Conservation (phyloP, 2,113 vertebrate species). For the Panthera uncia region DNA sequence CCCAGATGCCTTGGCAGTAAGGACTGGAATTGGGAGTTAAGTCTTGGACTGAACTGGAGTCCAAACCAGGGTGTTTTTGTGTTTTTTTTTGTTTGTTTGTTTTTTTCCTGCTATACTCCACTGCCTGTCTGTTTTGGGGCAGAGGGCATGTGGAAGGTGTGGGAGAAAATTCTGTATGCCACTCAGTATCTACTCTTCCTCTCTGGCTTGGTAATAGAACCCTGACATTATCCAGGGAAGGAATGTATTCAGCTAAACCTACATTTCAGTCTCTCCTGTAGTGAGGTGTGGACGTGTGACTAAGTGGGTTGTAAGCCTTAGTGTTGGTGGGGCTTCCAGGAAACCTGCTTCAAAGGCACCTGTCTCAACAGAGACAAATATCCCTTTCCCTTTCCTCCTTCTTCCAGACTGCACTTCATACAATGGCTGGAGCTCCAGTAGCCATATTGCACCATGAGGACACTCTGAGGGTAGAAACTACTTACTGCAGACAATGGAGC, state of each 20-base stretch:
- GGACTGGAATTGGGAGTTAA: neutral
- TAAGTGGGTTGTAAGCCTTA: neutral
- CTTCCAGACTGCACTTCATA: neutral
- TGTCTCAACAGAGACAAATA: neutral
- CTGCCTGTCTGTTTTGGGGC: neutral
- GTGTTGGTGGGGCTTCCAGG: neutral
- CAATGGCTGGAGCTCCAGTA: neutral
- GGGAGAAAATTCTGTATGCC: neutral
- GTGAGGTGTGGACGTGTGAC: neutral
- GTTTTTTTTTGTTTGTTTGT: neutral
- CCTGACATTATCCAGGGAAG: neutral
- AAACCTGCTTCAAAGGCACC: neutral
- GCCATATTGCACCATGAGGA: neutral
- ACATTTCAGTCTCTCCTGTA: neutral
- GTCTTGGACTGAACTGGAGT: neutral
- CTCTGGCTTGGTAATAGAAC: neutral
- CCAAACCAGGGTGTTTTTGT: neutral
- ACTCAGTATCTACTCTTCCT: neutral
- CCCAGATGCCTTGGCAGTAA: neutral
- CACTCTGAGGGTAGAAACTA: neutral
- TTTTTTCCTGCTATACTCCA: neutral
- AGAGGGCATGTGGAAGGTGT: neutral
- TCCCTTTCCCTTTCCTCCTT: neutral
- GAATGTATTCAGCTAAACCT: neutral
- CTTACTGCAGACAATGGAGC: neutral